Conservation (phyloP, 2,888 invertebrate genomes). For the Lepetodrilus schrolli region DNA sequence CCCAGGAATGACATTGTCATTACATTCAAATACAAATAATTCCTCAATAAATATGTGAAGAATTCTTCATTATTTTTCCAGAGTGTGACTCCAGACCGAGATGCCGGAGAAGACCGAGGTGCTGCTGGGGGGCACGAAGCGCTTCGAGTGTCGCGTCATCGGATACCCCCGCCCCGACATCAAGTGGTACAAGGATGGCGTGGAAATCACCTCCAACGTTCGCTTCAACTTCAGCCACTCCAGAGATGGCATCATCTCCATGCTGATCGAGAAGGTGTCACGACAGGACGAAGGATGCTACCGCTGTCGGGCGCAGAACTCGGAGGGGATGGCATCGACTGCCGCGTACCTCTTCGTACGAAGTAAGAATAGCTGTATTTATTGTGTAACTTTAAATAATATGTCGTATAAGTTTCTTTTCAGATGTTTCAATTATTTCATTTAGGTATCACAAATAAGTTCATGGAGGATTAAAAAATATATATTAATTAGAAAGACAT, state of each 20-base stretch:
- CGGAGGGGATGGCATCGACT: constrained; percentile 73
- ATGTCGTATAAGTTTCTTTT: no score
- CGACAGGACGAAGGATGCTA: constrained; percentile 72
- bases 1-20: no score
- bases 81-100: constrained; percentile 10
- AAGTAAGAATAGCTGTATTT: constrained; percentile 54
- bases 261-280: constrained; percentile 67
- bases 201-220: constrained; percentile 66
- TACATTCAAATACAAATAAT: no score
- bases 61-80: background rate
- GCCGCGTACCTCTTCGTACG: constrained; percentile 72
- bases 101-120: constrained; percentile 59
- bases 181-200: constrained; percentile 74
- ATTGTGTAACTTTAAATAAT: background rate
- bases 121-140: constrained; percentile 67
- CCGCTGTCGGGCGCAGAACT: constrained; percentile 72
- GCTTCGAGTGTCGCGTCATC: constrained; percentile 73
- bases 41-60: background rate
- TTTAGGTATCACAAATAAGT: no score
- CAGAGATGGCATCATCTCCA: constrained; percentile 65
- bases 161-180: constrained; percentile 73
- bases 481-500: no score
- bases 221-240: constrained; percentile 67
- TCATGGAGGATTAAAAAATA: no score
- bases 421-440: no score